phyloP scores from a whole-genome alignment of 2,888 invertebrate species.

The Isotomurus palustris region DNA sequence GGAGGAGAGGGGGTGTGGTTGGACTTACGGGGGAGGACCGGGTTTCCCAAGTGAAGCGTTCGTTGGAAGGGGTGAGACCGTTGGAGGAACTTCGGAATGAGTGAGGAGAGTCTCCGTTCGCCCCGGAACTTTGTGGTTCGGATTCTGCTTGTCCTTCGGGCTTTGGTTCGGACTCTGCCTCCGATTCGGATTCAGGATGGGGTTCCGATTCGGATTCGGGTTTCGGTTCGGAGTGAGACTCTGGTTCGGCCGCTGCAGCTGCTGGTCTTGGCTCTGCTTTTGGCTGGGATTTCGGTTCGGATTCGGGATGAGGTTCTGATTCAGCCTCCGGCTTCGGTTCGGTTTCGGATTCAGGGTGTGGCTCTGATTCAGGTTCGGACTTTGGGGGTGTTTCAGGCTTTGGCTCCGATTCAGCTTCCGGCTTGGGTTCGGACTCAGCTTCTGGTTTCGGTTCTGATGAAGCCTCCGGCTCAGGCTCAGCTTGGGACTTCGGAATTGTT shows the following conservation, averaged over 20 bases:
- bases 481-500: neutral
- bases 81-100: too few species aligned
- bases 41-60: too few species aligned
- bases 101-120: too few species aligned
- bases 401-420: slow-evolving; percentile 1
- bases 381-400: neutral
- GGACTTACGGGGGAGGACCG: too few species aligned
- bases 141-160: neutral
- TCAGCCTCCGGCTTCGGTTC: neutral
- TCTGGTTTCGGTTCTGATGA: neutral
- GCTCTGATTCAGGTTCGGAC: slow-evolving; percentile 1
- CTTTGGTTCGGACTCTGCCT: neutral
- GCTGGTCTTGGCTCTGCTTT: neutral
- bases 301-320: neutral
- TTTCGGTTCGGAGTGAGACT: neutral
- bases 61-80: too few species aligned
- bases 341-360: slow-evolving; percentile 14
- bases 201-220: neutral
- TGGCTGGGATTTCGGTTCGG: neutral
- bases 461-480: slow-evolving; percentile 6
- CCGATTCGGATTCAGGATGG: slow-evolving; percentile 14
- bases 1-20: too few species aligned
- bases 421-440: slow-evolving; percentile 4
- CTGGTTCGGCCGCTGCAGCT: neutral
- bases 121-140: neutral